Percentiles rank a stretch among this genome's conserved stretches.
Conservation (phyloP, 2,888 invertebrate species). For the Platycheirus rosarum region DNA sequence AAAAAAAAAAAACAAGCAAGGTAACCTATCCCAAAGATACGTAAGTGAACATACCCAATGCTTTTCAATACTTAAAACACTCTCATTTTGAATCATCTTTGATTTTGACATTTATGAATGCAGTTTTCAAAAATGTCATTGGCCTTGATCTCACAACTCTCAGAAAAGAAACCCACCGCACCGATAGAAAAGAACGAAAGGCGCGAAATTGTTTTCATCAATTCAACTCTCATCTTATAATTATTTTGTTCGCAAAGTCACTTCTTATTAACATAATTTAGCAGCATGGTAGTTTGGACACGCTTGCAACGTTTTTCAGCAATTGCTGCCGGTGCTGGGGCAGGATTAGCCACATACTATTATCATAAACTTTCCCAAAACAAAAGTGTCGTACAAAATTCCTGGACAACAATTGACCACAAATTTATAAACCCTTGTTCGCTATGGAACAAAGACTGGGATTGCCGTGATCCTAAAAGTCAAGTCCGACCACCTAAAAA, state of each 20-base stretch:
- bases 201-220: background rate
- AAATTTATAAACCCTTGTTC: constrained; percentile 81
- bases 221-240: background rate
- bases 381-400: constrained; percentile 84
- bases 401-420: constrained; percentile 86
- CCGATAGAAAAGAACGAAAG: no score
- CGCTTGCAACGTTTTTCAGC: constrained; percentile 77
- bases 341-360: constrained; percentile 87
- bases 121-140: no score
- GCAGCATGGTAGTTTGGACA: constrained; percentile 73
- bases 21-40: no score
- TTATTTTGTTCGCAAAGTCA: no score
- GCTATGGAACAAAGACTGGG: constrained; percentile 95
- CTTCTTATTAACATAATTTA: no score
- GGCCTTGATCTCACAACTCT: no score
- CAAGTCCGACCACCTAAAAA: constrained; percentile 86
- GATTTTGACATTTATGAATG: no score
- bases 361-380: constrained; percentile 83
- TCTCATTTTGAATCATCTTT: no score
- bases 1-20: no score
- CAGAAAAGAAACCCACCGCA: no score
- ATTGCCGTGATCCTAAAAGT: constrained; percentile 90
- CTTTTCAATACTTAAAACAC: no score
- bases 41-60: no score
- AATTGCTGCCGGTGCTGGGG: constrained; percentile 86